Evolutionary conservation across 2,888 invertebrate genomes (phyloP).

Genomic region (Byasa hedistus): DNA sequence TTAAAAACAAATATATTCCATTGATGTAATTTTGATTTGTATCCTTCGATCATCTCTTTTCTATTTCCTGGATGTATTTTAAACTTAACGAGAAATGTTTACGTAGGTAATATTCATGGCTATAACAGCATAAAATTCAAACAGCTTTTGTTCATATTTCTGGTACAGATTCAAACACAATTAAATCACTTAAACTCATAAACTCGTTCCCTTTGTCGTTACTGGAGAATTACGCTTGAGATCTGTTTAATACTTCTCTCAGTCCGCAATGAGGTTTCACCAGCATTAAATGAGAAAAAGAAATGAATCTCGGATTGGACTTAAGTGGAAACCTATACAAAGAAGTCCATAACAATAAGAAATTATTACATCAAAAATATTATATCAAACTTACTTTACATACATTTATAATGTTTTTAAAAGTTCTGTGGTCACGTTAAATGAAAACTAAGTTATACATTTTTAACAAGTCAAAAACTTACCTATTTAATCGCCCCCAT

Average conservation of each 20-base stretch:
- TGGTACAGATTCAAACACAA: not conserved
- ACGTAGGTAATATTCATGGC: not conserved
- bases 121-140: not conserved
- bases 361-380: too few relatives aligned
- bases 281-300: not conserved
- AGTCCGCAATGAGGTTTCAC: slow-evolving; percentile 1
- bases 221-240: not conserved
- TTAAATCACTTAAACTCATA: slow-evolving; percentile 3
- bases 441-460: too few relatives aligned
- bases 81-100: not conserved
- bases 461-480: too few relatives aligned
- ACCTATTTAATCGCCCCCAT: too few relatives aligned
- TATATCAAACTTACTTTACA: not conserved
- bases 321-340: not conserved
- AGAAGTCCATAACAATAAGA: not conserved
- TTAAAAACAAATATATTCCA: too few relatives aligned
- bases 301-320: not conserved
- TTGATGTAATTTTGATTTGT: too few relatives aligned
- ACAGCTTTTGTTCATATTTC: not conserved
- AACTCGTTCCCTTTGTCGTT: not conserved
- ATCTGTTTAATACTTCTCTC: not conserved
- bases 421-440: too few relatives aligned
- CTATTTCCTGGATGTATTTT: too few relatives aligned
- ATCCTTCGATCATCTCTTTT: too few relatives aligned
- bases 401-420: not conserved